phyloP scores from a whole-genome alignment of 2,113 vertebrate species.

The Mormoops blainvillei region DNA sequence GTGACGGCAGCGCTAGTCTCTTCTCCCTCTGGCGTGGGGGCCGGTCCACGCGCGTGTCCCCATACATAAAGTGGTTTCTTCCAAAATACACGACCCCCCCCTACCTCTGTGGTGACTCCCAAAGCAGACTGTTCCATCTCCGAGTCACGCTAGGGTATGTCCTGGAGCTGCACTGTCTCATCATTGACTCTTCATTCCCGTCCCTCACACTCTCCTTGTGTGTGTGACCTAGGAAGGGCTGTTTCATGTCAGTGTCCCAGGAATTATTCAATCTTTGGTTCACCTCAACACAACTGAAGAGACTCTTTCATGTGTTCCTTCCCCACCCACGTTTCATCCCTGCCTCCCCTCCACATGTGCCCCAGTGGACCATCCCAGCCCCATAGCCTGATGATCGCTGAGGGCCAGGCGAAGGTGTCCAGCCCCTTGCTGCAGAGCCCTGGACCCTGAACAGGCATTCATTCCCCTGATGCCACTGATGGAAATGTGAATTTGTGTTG shows the following conservation, averaged over 20 bases:
- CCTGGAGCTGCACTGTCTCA: neutral
- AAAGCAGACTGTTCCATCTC: neutral
- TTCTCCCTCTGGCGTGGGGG: neutral
- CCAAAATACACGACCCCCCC: neutral
- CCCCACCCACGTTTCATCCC: neutral
- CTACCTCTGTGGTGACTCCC: neutral
- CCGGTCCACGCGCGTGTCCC: neutral
- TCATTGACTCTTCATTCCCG: neutral
- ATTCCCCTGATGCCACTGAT: neutral
- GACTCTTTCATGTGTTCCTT: neutral
- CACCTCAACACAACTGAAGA: neutral
- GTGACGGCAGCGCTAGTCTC: neutral
- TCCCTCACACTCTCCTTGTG: neutral
- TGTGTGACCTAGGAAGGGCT: neutral
- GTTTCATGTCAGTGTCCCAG: neutral
- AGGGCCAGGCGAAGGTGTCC: neutral
- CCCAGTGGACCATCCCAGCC: neutral
- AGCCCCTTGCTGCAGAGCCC: neutral
- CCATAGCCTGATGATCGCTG: neutral
- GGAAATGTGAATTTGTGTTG: neutral
- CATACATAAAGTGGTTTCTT: neutral
- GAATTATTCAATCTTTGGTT: neutral
- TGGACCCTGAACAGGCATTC: neutral
- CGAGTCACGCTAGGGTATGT: rapidly evolving
- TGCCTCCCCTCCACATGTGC: neutral